Conservation (phyloP, 2,888 invertebrate species). For the Fissipunctia ypsillon region DNA sequence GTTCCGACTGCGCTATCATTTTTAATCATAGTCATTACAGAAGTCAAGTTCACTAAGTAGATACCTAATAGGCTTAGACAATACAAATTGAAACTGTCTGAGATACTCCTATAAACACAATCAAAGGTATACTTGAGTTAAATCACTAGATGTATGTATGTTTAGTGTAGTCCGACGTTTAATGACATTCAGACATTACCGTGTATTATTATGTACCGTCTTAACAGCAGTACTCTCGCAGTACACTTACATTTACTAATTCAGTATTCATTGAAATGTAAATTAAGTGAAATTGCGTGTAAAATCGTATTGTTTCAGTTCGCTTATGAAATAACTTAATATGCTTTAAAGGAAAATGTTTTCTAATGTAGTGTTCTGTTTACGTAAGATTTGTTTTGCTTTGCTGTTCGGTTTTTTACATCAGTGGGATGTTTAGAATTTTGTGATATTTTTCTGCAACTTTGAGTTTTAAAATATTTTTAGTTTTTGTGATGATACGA, state of each 20-base stretch:
- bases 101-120: too few species aligned
- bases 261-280: constrained; percentile 45
- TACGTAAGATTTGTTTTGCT: constrained; percentile 23
- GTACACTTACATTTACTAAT: neutral
- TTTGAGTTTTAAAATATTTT: neutral
- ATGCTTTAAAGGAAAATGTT: constrained; percentile 30
- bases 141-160: too few species aligned
- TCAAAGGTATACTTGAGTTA: too few species aligned
- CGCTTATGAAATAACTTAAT: constrained; percentile 32
- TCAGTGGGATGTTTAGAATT: neutral
- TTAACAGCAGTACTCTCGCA: neutral
- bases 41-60: too few species aligned
- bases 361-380: constrained; percentile 24
- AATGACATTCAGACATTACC: too few species aligned
- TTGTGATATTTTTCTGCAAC: neutral
- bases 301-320: constrained; percentile 37
- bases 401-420: neutral
- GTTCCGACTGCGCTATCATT: neutral
- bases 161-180: too few species aligned
- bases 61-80: too few species aligned
- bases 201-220: too few species aligned
- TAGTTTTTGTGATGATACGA: neutral
- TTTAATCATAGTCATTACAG: neutral
- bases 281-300: constrained; percentile 60
- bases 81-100: too few species aligned